phyloP scores from a whole-genome alignment of 2,888 invertebrate genomes.

The Margaritifera margaritifera region DNA sequence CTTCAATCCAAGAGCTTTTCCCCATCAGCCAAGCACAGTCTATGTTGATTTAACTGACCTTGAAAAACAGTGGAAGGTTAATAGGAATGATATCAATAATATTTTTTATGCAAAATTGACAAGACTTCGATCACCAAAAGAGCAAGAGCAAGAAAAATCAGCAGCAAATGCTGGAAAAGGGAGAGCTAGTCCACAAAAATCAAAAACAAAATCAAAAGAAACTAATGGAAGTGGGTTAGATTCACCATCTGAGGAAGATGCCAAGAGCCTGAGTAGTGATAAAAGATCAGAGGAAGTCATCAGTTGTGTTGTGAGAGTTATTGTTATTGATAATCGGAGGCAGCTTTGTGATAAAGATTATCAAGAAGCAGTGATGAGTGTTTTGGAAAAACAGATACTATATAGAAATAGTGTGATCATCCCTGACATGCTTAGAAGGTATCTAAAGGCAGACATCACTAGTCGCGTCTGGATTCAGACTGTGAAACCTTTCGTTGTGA shows the following conservation, averaged over 20 bases:
- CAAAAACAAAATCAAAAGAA: conserved; percentile 1
- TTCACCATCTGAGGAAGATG: conserved; percentile 2
- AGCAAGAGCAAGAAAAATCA: conserved; percentile 39
- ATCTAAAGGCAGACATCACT: conserved; percentile 57
- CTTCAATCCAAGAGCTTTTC: conserved; percentile 28
- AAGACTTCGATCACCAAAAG: conserved; percentile 55
- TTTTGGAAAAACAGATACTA: conserved; percentile 49
- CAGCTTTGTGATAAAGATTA: conserved; percentile 39
- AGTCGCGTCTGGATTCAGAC: conserved; percentile 59
- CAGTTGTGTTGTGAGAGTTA: conserved; percentile 53
- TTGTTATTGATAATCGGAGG: conserved; percentile 52
- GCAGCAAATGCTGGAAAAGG: conserved; percentile 13
- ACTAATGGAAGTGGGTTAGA: conserved; percentile 7
- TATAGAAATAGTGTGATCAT: conserved; percentile 58
- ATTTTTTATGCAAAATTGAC: conserved; percentile 54
- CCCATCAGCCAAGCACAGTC: conserved; percentile 52
- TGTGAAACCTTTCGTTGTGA: conserved; percentile 25
- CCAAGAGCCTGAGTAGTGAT: conserved; percentile 12
- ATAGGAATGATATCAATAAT: conserved; percentile 38
- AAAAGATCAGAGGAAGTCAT: conserved; percentile 13
- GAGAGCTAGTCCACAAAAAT: conserved; percentile 18
- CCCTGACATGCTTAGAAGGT: conserved; percentile 55
- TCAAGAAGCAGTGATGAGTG: conserved; percentile 33
- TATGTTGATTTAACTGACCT: conserved; percentile 55
- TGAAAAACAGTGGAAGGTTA: conserved; percentile 37